Percentiles rank a stretch among this genome's conserved stretches.
Evolutionary conservation across 2,797 vertebrate species (phyloP).

Genomic region (Melanotaenia pygmaea): DNA sequence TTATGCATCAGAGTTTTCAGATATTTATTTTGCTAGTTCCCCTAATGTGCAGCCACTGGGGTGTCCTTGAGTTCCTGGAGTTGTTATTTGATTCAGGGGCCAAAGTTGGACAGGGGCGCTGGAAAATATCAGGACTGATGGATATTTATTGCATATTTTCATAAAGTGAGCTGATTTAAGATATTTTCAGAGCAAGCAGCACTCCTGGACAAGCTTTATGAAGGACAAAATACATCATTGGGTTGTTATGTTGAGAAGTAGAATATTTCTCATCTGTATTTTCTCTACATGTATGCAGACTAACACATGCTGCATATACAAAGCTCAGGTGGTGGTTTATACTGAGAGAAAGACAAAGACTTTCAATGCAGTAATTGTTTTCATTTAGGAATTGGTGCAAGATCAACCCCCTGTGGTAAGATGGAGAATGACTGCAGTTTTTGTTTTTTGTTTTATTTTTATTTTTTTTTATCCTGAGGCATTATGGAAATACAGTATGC

Average conservation of each 20-base stretch:
- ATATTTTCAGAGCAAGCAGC: slow-evolving; percentile 26
- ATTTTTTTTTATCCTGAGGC: background rate
- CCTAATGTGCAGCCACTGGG: slow-evolving; percentile 8
- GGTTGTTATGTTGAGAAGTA: slow-evolving; percentile 1
- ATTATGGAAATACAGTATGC: background rate
- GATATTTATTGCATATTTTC: slow-evolving; percentile 47
- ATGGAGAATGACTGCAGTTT: slow-evolving; percentile 21
- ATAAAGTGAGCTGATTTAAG: slow-evolving; percentile 25
- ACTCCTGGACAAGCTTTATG: slow-evolving; percentile 19
- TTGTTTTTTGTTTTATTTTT: background rate
- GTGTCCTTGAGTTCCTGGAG: slow-evolving; percentile 28
- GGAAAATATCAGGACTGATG: slow-evolving; percentile 53
- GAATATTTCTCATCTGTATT: slow-evolving; percentile 15
- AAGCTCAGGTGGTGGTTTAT: slow-evolving; percentile 41
- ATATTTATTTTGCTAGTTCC: slow-evolving; percentile 37
- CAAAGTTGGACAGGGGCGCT: slow-evolving; percentile 31
- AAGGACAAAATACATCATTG: slow-evolving; percentile 2
- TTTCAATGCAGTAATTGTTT: slow-evolving; percentile 27
- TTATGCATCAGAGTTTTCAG: slow-evolving; percentile 20
- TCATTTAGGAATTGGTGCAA: slow-evolving; percentile 29
- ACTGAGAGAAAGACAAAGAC: slow-evolving; percentile 55
- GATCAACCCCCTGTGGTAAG: slow-evolving; percentile 66
- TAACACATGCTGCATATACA: background rate
- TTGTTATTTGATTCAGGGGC: slow-evolving; percentile 36
- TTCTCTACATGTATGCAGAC: slow-evolving; percentile 4